Base-by-base conservation (phyloP, 2,888 invertebrate genomes). In the Drosophila niveifrons region DNA sequence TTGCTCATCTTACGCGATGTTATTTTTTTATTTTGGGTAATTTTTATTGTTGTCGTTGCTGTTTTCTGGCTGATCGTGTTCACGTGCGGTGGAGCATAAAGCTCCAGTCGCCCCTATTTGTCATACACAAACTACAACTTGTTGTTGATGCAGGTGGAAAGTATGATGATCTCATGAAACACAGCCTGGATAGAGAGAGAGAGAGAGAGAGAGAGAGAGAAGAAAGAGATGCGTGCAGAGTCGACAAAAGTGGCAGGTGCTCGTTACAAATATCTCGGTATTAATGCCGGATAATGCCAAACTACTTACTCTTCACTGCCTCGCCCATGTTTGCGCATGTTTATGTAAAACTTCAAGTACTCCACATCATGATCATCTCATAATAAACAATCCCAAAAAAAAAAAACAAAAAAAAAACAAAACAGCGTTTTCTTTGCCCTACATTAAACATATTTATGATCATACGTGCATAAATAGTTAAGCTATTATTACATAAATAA, bases 11-110 rank as follows among this genome's bases (percentile, higher is more conserved):
- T 41, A 41, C 13, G 36, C 23, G 7, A 10, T 39, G 23, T n/a
- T 9, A 34, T 51, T 63, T 46, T 48, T 41, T 34, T 41, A 13
- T 10, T 13, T 43, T 51, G 2, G 3, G 2, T 46, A 11, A 46
- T 36, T 48, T 66, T 51, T 44, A 34, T 44, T 53, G 36, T 36
- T 36, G 36, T 11, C n/a, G 11, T 23, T 52, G 67, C 50, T 66
- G 67, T 53, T 66, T 61, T 75, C 63, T 11, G 62, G 72, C 73
- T 71, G 69, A 53, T 53, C 66, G 48, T 55, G 47, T 31, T 75
- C 82, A 82, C 86, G 75, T 85, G 86, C 78, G 65, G 61, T 56
- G 57, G 23, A 72, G 80, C 82, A 75, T 78, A 68, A 28, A 46
- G 58, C 39, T 28, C 34, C 59, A 10, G 28, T 59, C 51, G 66